These are phyloP conservation scores for Nomada fabriciana DNA, from an alignment of 2,888 invertebrate species.

Conservation along the genomic window DNA sequence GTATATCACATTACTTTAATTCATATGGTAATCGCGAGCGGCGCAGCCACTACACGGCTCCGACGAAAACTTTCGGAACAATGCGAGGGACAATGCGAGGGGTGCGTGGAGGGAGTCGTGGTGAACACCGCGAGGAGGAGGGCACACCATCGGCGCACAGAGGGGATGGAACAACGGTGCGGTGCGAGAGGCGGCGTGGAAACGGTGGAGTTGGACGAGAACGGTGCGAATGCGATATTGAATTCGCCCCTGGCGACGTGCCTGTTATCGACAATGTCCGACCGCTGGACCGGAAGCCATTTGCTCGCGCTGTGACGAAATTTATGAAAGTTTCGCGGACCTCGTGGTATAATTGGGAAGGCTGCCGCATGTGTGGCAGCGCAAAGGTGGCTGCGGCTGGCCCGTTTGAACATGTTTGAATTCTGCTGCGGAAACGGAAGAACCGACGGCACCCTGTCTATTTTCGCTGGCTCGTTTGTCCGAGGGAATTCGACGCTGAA, in stretches of 20 bases:
- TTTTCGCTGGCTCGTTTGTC: background rate
- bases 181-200: constrained; percentile 25
- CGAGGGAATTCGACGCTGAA: background rate
- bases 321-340: constrained; percentile 79
- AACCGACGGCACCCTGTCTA: background rate
- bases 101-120: constrained; percentile 40
- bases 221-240: constrained; percentile 81
- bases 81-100: constrained; percentile 80
- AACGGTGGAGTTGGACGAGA: constrained; percentile 57
- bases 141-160: constrained; percentile 16
- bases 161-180: constrained; percentile 37
- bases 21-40: constrained; percentile 91
- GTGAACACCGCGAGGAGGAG: constrained; percentile 29
- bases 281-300: constrained; percentile 83
- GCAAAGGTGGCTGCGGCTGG: constrained; percentile 59
- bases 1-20: constrained; percentile 92
- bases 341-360: constrained; percentile 70
- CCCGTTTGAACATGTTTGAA: constrained; percentile 28
- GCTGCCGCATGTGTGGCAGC: constrained; percentile 51
- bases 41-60: constrained; percentile 73
- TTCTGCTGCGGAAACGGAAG: constrained; percentile 35
- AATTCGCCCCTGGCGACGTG: constrained; percentile 79
- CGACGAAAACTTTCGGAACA: constrained; percentile 82
- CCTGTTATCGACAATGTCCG: constrained; percentile 82
- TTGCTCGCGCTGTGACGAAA: constrained; percentile 79